These are phyloP conservation scores for Daubentonia madagascariensis DNA, from an alignment of 2,113 vertebrate genomes.

Conservation along the genomic window DNA sequence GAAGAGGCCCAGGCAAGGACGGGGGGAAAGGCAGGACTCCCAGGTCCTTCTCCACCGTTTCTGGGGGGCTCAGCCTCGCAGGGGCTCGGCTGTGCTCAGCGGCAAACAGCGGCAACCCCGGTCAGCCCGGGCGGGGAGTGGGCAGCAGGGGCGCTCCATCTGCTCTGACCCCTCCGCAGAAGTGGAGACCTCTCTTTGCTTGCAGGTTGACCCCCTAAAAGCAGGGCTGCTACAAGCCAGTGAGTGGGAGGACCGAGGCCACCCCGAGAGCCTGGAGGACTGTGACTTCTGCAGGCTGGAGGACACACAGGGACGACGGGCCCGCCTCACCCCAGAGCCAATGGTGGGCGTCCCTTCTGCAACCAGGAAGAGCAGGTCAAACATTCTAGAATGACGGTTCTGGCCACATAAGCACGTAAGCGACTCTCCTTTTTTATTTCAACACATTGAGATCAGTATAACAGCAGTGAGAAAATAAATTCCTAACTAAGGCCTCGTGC, in stretches of 20 bases:
- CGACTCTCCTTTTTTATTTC: too few species aligned
- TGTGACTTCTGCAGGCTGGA: not conserved
- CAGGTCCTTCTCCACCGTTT: fast-evolving
- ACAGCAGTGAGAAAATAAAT: not conserved
- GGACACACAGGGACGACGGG: not conserved
- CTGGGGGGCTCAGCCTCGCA: too few species aligned
- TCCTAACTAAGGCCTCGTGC: not conserved
- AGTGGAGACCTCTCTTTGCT: not conserved
- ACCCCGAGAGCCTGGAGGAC: not conserved
- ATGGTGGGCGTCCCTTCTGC: not conserved
- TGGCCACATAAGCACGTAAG: fast-evolving
- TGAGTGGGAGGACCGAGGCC: not conserved
- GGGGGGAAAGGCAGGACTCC: fast-evolving
- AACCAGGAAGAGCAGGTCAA: too few species aligned
- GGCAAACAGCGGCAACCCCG: not conserved
- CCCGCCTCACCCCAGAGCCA: not conserved
- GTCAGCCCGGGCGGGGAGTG: fast-evolving
- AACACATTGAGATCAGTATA: fast-evolving
- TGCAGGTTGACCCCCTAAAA: not conserved
- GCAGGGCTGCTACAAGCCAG: not conserved
- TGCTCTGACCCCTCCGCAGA: not conserved
- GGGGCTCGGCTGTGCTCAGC: not conserved
- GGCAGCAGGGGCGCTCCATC: not conserved
- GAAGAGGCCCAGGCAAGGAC: fast-evolving
- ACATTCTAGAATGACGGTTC: not conserved